A percentile compares a stretch with the other conserved stretches of the same genome.
These are phyloP conservation scores for Campoletis raptor DNA, from an alignment of 2,888 invertebrate genomes.

Conservation along the genomic window DNA sequence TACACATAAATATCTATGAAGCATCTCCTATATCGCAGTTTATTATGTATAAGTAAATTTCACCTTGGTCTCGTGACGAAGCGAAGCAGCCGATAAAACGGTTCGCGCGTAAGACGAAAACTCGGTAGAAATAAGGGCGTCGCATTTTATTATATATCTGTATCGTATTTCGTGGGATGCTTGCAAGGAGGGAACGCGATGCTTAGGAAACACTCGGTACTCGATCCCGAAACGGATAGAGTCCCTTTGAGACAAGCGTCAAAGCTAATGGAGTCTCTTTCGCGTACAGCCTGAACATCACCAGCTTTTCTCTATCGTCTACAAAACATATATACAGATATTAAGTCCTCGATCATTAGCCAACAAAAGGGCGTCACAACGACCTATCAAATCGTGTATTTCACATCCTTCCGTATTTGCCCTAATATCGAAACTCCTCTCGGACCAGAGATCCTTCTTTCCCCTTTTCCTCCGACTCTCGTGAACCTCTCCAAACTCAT, in stretches of 20 bases:
- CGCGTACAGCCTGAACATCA: slow-evolving; percentile 55
- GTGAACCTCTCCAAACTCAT: slow-evolving; percentile 19
- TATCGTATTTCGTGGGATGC: slow-evolving; percentile 68
- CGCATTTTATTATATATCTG: not conserved
- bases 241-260: slow-evolving; percentile 83
- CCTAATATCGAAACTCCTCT: not conserved
- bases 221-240: slow-evolving; percentile 80
- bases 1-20: slow-evolving; percentile 49
- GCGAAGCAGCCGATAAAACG: slow-evolving; percentile 56
- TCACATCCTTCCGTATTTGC: not conserved
- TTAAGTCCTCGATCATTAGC: not conserved
- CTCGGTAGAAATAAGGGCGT: not conserved
- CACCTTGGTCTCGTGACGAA: slow-evolving; percentile 42
- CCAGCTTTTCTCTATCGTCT: slow-evolving; percentile 36
- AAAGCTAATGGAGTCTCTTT: slow-evolving; percentile 82
- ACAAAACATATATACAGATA: not conserved
- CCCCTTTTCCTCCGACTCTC: slow-evolving; percentile 5
- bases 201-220: slow-evolving; percentile 82
- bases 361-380: slow-evolving; percentile 12
- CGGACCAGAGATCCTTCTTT: slow-evolving; percentile 5
- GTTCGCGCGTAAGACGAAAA: slow-evolving; percentile 40
- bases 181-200: slow-evolving; percentile 76
- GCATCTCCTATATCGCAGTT: slow-evolving; percentile 3
- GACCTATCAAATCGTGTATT: not conserved
- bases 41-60: slow-evolving; percentile 64